These are phyloP conservation scores for Drosophila pallidifrons DNA, from an alignment of 1,140 invertebrate species.

Conservation along the genomic window DNA sequence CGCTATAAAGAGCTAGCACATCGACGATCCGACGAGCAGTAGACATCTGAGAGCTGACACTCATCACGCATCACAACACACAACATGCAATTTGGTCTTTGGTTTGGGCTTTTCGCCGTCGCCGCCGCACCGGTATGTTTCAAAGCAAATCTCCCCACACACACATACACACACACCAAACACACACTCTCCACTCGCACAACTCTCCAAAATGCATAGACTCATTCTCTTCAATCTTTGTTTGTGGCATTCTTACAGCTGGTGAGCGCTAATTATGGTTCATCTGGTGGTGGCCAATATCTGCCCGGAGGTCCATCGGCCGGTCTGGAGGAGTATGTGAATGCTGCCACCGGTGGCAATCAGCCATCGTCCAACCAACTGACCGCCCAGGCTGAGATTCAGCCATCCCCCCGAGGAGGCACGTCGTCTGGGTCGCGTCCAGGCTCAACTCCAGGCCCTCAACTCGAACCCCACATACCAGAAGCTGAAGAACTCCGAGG, in stretches of 20 bases:
- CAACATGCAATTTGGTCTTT: slow-evolving; percentile 76
- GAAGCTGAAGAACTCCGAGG: slow-evolving; percentile 79
- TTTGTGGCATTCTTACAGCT: slow-evolving; percentile 37
- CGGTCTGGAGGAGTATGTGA: slow-evolving; percentile 77
- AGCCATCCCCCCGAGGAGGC: slow-evolving; percentile 66
- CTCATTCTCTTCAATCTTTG: not conserved
- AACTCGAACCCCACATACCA: slow-evolving; percentile 76
- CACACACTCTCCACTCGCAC: not conserved
- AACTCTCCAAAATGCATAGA: not conserved
- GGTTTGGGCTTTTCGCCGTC: slow-evolving; percentile 78
- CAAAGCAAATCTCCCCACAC: not conserved
- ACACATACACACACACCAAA: no score
- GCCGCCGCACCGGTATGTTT: slow-evolving; percentile 81
- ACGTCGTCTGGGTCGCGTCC: slow-evolving; percentile 69
- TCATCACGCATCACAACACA: slow-evolving; percentile 57
- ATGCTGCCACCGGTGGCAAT: slow-evolving; percentile 68
- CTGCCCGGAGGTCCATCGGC: slow-evolving; percentile 54
- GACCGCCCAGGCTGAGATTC: slow-evolving; percentile 73
- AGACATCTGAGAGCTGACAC: slow-evolving; percentile 55
- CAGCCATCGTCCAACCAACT: slow-evolving; percentile 66
- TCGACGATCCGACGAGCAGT: slow-evolving; percentile 63
- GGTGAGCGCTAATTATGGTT: slow-evolving; percentile 75
- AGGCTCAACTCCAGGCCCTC: slow-evolving; percentile 76
- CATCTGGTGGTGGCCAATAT: slow-evolving; percentile 45
- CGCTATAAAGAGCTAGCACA: slow-evolving; percentile 73